phyloP scores from a whole-genome alignment of 2,113 vertebrate genomes.

The Bucco capensis region DNA sequence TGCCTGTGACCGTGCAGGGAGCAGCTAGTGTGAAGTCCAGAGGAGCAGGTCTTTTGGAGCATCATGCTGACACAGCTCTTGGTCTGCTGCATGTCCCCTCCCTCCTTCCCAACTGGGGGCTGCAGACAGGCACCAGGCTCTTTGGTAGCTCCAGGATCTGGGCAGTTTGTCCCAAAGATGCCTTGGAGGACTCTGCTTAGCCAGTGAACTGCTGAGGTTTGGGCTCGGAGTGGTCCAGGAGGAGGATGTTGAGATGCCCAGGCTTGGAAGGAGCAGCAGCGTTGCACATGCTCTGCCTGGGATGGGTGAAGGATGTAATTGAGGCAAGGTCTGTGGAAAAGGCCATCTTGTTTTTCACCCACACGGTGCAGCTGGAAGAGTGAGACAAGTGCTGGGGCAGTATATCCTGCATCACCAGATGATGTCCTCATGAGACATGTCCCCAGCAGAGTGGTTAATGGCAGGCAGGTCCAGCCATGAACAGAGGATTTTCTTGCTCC shows the following conservation, averaged over 20 bases:
- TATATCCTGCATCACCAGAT: neutral
- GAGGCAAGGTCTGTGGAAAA: neutral
- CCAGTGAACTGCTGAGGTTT: neutral
- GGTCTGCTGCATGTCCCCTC: neutral
- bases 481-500: neutral
- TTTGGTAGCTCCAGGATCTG: neutral
- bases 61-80: neutral
- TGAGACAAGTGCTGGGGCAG: accelerated
- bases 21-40: neutral
- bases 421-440: accelerated
- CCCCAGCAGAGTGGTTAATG: neutral
- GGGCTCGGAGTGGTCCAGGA: accelerated
- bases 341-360: neutral
- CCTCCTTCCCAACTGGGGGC: neutral
- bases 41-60: neutral
- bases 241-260: neutral
- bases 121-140: accelerated
- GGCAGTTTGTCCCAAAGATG: neutral
- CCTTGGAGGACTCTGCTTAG: accelerated
- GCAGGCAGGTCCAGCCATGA: neutral
- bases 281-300: neutral
- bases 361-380: neutral
- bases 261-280: neutral
- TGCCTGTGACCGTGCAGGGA: neutral
- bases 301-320: neutral